phyloP scores from a whole-genome alignment of 53 echinoderm and acorn worm genomes.

The Actinopyga echinites region DNA sequence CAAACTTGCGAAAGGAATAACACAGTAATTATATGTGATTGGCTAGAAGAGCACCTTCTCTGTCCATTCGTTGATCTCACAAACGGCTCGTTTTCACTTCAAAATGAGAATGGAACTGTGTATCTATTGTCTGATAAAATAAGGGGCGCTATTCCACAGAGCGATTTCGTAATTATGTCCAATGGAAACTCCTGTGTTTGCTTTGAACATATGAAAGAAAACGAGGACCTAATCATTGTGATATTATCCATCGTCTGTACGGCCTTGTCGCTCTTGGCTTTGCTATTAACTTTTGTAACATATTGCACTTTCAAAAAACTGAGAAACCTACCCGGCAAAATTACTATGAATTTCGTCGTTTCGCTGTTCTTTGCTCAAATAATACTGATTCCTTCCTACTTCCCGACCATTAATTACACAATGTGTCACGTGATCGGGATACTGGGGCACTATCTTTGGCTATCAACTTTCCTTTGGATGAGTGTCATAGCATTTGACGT shows the following conservation, averaged over 20 bases:
- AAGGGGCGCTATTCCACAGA: background rate
- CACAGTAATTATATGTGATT: background rate
- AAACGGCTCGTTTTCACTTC: background rate
- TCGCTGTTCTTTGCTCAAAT: constrained; percentile 47
- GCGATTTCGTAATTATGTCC: background rate
- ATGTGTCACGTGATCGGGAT: background rate
- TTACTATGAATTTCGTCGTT: constrained; percentile 61
- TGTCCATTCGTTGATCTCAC: background rate
- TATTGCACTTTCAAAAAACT: constrained; percentile 54
- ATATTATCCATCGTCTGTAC: constrained; percentile 47
- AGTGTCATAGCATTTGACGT: constrained; percentile 7
- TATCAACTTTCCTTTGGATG: constrained; percentile 5
- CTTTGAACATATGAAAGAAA: background rate
- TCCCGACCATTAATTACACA: background rate
- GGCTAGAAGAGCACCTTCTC: background rate
- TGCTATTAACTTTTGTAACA: constrained; percentile 58
- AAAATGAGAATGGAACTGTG: background rate
- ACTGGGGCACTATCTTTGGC: background rate
- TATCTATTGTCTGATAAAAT: background rate
- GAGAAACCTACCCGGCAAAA: constrained; percentile 58
- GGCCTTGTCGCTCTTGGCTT: constrained; percentile 50
- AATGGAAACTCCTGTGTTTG: background rate
- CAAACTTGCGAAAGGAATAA: too few species aligned
- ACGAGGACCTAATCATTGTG: background rate
- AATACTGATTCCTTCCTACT: background rate